Percentiles rank a stretch among this genome's conserved stretches.
These are phyloP conservation scores for Eurystomus glaucurus DNA, from an alignment of 2,797 vertebrate genomes.

Conservation along the genomic window DNA sequence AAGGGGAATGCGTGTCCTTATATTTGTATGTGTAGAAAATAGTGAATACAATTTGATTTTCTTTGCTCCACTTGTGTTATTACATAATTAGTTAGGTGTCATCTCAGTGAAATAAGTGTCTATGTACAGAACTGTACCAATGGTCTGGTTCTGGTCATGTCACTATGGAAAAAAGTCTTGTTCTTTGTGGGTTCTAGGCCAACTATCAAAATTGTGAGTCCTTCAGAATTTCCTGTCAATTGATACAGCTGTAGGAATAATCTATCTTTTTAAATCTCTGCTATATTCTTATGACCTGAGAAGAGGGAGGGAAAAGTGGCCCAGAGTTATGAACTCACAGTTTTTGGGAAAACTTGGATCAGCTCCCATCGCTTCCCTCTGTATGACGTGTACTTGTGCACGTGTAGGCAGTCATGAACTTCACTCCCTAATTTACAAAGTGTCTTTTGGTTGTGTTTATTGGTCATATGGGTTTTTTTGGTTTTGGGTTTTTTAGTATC, in stretches of 20 bases:
- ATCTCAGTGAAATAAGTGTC: not conserved
- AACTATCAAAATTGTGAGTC: not conserved
- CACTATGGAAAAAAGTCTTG: not conserved
- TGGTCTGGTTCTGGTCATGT: not conserved
- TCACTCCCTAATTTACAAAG: not conserved
- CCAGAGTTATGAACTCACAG: not conserved
- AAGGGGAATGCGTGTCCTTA: not conserved
- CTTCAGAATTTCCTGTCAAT: slow-evolving; percentile 29
- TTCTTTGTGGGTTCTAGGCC: not conserved
- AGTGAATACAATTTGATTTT: not conserved
- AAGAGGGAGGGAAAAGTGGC: not conserved
- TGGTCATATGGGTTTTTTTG: not conserved
- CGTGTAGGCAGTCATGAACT: not conserved
- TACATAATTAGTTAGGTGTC: not conserved
- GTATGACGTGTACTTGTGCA: rapidly evolving
- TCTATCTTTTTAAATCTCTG: not conserved
- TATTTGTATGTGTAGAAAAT: not conserved
- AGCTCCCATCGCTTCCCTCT: not conserved
- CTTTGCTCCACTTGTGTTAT: not conserved
- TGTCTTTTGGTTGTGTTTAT: not conserved
- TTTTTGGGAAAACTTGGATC: too few relatives aligned
- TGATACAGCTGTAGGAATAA: slow-evolving; percentile 5
- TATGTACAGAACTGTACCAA: not conserved
- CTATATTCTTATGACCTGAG: not conserved
- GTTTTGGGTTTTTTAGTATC: not conserved